A percentile compares a stretch with the other conserved stretches of the same genome.
phyloP scores from a whole-genome alignment of 1,140 invertebrate genomes.

The Eufriesea mexicana region DNA sequence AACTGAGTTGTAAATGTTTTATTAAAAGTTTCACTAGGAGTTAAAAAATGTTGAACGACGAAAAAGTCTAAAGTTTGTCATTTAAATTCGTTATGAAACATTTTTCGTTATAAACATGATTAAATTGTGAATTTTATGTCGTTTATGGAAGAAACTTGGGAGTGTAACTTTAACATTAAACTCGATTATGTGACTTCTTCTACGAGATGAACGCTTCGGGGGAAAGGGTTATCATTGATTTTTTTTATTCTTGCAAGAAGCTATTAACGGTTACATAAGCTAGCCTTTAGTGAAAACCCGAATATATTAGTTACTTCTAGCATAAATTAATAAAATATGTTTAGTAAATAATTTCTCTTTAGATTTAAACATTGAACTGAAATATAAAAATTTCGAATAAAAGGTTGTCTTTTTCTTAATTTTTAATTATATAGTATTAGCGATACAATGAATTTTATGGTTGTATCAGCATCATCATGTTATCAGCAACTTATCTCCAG shows the following conservation, averaged over 20 bases:
- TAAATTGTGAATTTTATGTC: not conserved
- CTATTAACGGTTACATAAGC: not conserved
- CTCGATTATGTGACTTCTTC: not conserved
- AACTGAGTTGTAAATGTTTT: not conserved
- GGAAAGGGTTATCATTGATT: not conserved
- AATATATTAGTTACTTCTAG: not conserved
- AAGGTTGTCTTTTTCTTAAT: too few relatives aligned
- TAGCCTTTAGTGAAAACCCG: too few relatives aligned
- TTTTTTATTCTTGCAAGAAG: not conserved
- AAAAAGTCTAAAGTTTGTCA: not conserved
- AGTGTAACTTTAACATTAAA: not conserved
- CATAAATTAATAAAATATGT: not conserved
- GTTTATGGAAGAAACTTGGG: not conserved
- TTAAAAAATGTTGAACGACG: not conserved
- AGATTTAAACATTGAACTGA: too few relatives aligned
- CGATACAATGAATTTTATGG: not conserved
- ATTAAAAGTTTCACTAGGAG: too few relatives aligned
- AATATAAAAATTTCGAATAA: too few relatives aligned
- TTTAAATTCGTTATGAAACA: not conserved
- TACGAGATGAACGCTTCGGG: not conserved
- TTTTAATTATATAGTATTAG: too few relatives aligned
- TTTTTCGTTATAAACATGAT: not conserved
- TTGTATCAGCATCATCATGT: too few relatives aligned
- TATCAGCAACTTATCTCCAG: not conserved
- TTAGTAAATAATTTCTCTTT: too few relatives aligned